Percentiles rank a stretch among this genome's conserved stretches.
These are phyloP conservation scores for Megaleporinus macrocephalus DNA, from an alignment of 2,113 vertebrate genomes.

Conservation along the genomic window DNA sequence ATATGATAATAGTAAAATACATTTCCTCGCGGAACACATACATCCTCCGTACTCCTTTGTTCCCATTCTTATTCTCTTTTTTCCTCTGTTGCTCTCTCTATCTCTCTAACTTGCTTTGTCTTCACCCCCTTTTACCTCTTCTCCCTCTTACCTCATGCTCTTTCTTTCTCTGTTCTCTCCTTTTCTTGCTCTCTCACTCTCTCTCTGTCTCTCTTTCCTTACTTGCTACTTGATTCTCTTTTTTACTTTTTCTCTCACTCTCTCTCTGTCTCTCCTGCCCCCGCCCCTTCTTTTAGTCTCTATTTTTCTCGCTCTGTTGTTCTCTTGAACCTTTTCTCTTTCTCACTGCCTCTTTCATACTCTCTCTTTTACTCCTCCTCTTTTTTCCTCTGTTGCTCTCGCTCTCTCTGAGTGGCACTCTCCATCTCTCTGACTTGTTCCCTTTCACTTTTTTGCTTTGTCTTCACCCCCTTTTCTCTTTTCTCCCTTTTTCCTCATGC, in stretches of 20 bases:
- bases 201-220: too few species aligned
- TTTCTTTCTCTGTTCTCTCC: too few species aligned
- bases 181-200: too few species aligned
- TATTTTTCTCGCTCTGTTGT: slow-evolving; percentile 38
- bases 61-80: too few species aligned
- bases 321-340: background rate
- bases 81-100: too few species aligned
- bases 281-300: slow-evolving; percentile 16
- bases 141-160: too few species aligned
- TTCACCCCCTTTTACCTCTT: too few species aligned
- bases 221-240: background rate
- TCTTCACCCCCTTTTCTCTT: slow-evolving; percentile 30
- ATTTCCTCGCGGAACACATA: too few species aligned
- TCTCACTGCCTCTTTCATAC: background rate
- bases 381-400: background rate
- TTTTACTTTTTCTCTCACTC: slow-evolving; percentile 57
- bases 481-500: slow-evolving; percentile 1
- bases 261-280: slow-evolving; percentile 38
- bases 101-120: too few species aligned
- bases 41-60: too few species aligned
- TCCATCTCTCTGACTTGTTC: background rate
- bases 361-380: background rate
- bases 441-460: slow-evolving; percentile 54
- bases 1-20: too few species aligned
- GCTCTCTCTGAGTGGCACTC: too few species aligned